Evolutionary conservation across 1,140 invertebrate species (phyloP), one percentile per base, ranked within the genome.

Genomic region (Penaeus chinensis): DNA sequence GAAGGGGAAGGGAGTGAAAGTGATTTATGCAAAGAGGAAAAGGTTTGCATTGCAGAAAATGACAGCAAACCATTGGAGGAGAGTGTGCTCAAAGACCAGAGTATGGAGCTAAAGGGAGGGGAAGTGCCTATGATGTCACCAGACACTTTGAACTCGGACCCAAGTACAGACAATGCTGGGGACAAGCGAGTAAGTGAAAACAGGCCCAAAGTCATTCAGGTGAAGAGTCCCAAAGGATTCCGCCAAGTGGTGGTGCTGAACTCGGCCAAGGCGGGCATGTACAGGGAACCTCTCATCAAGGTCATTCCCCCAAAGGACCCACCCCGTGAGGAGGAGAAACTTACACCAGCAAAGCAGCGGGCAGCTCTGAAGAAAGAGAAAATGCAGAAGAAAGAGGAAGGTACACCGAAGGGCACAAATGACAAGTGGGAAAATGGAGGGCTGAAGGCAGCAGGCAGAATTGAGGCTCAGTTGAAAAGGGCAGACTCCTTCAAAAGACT

Each of bases 221-320:
- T 87, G 27, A 82, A 78, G 60, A 82, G 60, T 32, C 86, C 86
- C 18, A 65, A 63, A 19, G 86, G 74, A 24, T 65, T 87, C 37
- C 80, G 86, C 20, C 80, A 83, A 20, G 80, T 87, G 19, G 86
- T 87, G 8, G 86, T 82, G 27, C 54, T 87, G 54, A 87, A 83
- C 62, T 87, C 86, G 18, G 86, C 86, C 27, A 82, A 76, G 63
- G 54, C 80, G 4, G 79, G 80, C 18, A 82, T 82, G 71, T 69
- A 65, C 37, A 76, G 74, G 37, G 86, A 87, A 47, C 63, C 86
- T 0, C 24, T 83, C 16, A 81, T 87, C 32, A 87, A 82, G 65
- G 86, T 87, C n/a, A 87, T 87, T 42, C 80, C 80, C 13, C 69
- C 86, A 5, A 87, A 65, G 32, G 80, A 87, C 27, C 80, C 86